Evolutionary conservation across 2,888 invertebrate genomes (phyloP).

Genomic region (Entomobrya multifasciata): DNA sequence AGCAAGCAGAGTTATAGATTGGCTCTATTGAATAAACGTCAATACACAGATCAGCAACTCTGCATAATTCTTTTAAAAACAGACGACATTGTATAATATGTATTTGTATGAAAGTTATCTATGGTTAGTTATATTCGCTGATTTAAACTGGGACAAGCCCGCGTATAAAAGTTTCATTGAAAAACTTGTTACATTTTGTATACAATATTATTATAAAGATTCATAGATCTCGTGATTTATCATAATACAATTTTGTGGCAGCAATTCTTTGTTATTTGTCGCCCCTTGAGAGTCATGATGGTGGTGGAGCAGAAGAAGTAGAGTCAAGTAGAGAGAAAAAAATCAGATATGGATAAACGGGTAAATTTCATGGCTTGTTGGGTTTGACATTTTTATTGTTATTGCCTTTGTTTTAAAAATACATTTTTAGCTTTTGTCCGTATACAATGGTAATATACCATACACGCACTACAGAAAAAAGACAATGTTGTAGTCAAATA

Average conservation of each 20-base stretch:
- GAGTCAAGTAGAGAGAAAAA: constrained; percentile 4
- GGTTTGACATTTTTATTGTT: constrained; percentile 72
- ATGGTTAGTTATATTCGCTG: constrained; percentile 35
- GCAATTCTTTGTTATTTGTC: constrained; percentile 70
- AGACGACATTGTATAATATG: not conserved
- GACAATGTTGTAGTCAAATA: constrained; percentile 36
- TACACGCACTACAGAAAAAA: not conserved
- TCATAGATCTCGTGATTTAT: constrained; percentile 58
- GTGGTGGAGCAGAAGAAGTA: constrained; percentile 48
- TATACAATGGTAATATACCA: constrained; percentile 17
- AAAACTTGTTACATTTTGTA: not conserved
- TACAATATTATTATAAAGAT: constrained; percentile 9
- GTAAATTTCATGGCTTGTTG: constrained; percentile 72
- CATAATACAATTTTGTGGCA: constrained; percentile 63
- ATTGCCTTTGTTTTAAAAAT: constrained; percentile 74
- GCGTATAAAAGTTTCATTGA: constrained; percentile 11
- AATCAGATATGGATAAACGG: constrained; percentile 70
- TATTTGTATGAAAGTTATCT: constrained; percentile 8
- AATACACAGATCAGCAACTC: constrained; percentile 22
- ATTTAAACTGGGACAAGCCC: constrained; percentile 10
- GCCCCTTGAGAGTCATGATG: constrained; percentile 67
- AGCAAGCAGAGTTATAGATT: not conserved
- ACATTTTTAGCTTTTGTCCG: constrained; percentile 63
- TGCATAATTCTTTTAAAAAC: constrained; percentile 39
- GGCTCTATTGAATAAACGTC: constrained; percentile 1